A percentile compares a stretch with the other conserved stretches of the same genome.
These are phyloP conservation scores for Silurus meridionalis DNA, from an alignment of 2,113 vertebrate species.

Conservation along the genomic window DNA sequence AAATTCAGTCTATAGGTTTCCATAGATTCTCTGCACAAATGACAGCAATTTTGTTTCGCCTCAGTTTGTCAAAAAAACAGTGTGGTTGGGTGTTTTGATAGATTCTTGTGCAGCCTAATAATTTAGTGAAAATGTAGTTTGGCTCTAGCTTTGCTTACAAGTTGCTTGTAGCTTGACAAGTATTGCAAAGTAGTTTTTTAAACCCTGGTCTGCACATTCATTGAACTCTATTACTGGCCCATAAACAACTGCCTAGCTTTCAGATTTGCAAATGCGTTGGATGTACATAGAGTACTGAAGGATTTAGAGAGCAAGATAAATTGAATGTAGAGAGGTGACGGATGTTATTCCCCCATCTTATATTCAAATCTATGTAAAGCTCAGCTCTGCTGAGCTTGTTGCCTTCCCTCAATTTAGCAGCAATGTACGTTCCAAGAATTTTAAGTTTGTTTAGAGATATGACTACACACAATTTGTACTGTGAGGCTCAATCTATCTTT, in stretches of 20 bases:
- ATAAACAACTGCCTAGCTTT: background rate
- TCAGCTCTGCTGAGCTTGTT: background rate
- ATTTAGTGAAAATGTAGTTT: background rate
- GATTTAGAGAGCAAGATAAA: constrained; percentile 4
- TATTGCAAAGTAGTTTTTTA: background rate
- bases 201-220: background rate
- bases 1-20: too few species aligned
- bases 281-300: background rate
- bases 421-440: background rate
- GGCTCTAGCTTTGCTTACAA: background rate
- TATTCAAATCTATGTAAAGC: background rate
- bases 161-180: background rate
- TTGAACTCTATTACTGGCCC: background rate
- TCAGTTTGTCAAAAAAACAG: background rate
- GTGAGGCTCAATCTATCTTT: background rate
- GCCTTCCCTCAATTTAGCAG: background rate
- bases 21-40: too few species aligned
- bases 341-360: background rate
- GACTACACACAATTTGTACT: background rate
- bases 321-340: background rate
- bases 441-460: background rate
- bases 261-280: background rate
- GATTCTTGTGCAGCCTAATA: background rate
- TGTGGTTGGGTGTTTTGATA: background rate
- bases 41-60: too few species aligned